Evolutionary conservation across 2,888 invertebrate species (phyloP), one percentile per base, ranked within the genome.

Genomic region (Eulithis testata): DNA sequence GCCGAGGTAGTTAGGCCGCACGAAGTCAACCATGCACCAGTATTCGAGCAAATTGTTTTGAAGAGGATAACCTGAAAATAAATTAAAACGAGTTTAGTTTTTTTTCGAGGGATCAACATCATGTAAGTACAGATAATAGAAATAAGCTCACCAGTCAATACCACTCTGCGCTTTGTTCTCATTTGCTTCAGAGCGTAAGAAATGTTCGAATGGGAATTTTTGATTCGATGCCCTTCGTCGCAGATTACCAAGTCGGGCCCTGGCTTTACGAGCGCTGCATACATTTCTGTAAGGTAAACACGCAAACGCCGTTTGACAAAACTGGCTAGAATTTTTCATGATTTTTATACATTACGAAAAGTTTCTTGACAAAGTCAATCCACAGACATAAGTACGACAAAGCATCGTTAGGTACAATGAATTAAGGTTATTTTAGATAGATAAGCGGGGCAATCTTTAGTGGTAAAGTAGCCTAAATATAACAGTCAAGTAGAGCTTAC

Each of bases 1-100:
- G 66, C 99, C 99, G 47, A 99, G 94, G 88, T 98, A 99, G 91
- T 98, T 99, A 0, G 99, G 99, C 27, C 99, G 94, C 0, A 99
- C 99, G 89, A 99, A 99, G 85, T 99, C 99, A 0, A 99, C 99
- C 99, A 99, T 99, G 84, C 99, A 99, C 98, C 98, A 99, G 86
- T 99, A 99, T 83, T 98, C 98, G 63, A 98, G 91, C 14, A 99
- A 93, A 87, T 99, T 99, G 87, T 99, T 99, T 90, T 99, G 99
- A 11, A 99, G 93, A 0, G 99, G 99, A 91, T 99, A 99, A 3
- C 99, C 93, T 93, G 74, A 47, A 77, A 74, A 58, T 49, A 21
- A 9, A 52, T 54, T 3, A 49, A 21, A 40, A 11, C 40, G 8
- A 3, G 37, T 37, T 37, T 8, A 37, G 3, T 40, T 40, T 40